Conservation (phyloP, 1,140 invertebrate species). For the Neuroterus valhalla region DNA sequence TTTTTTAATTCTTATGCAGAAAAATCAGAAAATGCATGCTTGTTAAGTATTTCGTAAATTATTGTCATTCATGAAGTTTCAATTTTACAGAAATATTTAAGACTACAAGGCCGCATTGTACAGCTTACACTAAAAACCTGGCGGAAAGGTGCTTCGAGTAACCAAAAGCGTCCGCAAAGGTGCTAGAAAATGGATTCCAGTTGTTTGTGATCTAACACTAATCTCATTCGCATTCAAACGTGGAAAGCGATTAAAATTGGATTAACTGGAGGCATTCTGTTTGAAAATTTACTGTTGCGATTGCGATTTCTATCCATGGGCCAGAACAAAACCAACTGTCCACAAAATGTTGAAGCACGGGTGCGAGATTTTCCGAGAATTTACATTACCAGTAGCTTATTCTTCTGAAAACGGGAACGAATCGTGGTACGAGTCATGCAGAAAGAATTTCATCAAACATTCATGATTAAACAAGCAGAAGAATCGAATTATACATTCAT, state of each 20-base stretch:
- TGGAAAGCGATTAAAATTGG: conserved; percentile 6
- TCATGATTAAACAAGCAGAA: not conserved
- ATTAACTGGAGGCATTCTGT: conserved; percentile 22
- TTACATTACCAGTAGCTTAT: conserved; percentile 31
- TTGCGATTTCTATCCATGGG: conserved; percentile 9
- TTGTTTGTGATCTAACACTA: conserved; percentile 1
- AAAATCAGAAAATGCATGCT: too few species aligned
- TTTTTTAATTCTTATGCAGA: too few species aligned
- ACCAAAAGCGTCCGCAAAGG: conserved; percentile 18
- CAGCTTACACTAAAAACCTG: conserved; percentile 16
- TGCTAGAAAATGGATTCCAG: not conserved
- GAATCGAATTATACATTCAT: conserved; percentile 31
- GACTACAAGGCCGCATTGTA: not conserved
- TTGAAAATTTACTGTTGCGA: conserved; percentile 11
- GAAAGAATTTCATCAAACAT: conserved; percentile 28
- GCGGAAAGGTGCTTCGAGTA: conserved; percentile 28
- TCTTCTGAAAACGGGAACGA: conserved; percentile 25
- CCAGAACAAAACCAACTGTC: conserved; percentile 24
- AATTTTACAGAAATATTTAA: too few species aligned
- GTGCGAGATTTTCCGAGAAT: conserved; percentile 23
- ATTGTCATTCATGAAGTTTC: too few species aligned
- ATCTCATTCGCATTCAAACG: conserved; percentile 24
- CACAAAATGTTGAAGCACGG: conserved; percentile 29
- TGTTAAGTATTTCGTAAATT: too few species aligned
- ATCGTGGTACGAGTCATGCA: conserved; percentile 29